Conservation (phyloP, 1,140 invertebrate species). For the Xylocopa sonorina region DNA sequence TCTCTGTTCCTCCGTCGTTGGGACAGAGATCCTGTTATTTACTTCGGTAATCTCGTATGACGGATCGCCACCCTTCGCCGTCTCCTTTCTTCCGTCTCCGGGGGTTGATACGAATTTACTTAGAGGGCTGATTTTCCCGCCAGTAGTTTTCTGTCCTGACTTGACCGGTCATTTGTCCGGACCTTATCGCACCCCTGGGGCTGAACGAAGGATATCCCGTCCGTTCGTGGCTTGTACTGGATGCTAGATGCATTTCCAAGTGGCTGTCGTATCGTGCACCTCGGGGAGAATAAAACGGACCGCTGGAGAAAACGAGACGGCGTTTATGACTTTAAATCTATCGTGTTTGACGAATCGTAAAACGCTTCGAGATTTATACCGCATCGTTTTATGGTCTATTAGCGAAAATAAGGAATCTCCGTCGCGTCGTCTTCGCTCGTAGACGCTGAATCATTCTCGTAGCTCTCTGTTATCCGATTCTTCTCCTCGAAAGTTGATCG, state of each 20-base stretch:
- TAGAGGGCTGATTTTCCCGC: slow-evolving; percentile 75
- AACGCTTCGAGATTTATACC: slow-evolving; percentile 21
- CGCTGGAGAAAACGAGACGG: slow-evolving; percentile 16
- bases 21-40: slow-evolving; percentile 67
- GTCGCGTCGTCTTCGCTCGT: neutral
- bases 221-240: slow-evolving; percentile 48
- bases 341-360: slow-evolving; percentile 34
- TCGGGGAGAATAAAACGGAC: slow-evolving; percentile 42
- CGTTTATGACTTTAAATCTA: slow-evolving; percentile 35
- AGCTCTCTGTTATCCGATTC: neutral
- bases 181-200: slow-evolving; percentile 76
- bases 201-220: slow-evolving; percentile 43
- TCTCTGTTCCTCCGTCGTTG: neutral
- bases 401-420: slow-evolving; percentile 11
- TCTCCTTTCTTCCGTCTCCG: slow-evolving; percentile 57
- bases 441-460: neutral
- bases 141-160: slow-evolving; percentile 71
- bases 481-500: neutral
- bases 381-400: slow-evolving; percentile 26
- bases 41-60: slow-evolving; percentile 77
- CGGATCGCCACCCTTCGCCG: slow-evolving; percentile 62
- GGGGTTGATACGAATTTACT: slow-evolving; percentile 79
- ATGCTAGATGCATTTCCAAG: slow-evolving; percentile 63
- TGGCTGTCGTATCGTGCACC: slow-evolving; percentile 32
- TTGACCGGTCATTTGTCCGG: slow-evolving; percentile 76